These are phyloP conservation scores for Eucriotettix oculatus DNA, from an alignment of 2,888 invertebrate species.

Conservation along the genomic window DNA sequence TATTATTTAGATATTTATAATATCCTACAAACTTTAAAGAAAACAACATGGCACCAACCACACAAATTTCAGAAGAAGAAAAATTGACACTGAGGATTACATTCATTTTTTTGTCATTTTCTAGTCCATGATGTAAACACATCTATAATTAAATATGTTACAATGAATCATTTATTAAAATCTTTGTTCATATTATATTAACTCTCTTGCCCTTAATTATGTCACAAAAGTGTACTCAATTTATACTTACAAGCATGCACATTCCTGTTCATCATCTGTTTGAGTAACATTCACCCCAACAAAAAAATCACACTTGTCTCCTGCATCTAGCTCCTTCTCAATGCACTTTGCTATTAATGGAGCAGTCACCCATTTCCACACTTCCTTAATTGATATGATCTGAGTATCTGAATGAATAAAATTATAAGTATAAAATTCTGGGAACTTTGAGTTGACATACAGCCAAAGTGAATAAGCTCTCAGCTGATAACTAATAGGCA, in stretches of 20 bases:
- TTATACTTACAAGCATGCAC: constrained; percentile 29
- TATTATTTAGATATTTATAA: too few species aligned
- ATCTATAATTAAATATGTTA: too few species aligned
- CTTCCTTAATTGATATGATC: constrained; percentile 46
- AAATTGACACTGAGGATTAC: too few species aligned
- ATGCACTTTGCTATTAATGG: constrained; percentile 36
- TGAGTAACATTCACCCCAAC: constrained; percentile 41
- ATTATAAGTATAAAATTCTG: constrained; percentile 19
- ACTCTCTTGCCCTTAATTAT: too few species aligned
- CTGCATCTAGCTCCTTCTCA: constrained; percentile 36
- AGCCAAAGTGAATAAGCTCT: constrained; percentile 49
- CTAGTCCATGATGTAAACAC: too few species aligned
- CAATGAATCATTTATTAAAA: too few species aligned
- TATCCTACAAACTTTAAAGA: too few species aligned
- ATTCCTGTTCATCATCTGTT: constrained; percentile 38
- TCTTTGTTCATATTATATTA: too few species aligned
- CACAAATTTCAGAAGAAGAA: too few species aligned
- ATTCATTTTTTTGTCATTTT: too few species aligned
- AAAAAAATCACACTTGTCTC: constrained; percentile 38
- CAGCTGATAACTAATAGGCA: constrained; percentile 49
- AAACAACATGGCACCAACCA: too few species aligned
- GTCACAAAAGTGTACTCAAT: too few species aligned
- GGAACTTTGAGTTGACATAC: constrained; percentile 36
- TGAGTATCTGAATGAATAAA: not conserved
- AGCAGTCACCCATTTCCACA: constrained; percentile 57